These are phyloP conservation scores for Aplocera efformata DNA, from an alignment of 2,888 invertebrate genomes.

Conservation along the genomic window DNA sequence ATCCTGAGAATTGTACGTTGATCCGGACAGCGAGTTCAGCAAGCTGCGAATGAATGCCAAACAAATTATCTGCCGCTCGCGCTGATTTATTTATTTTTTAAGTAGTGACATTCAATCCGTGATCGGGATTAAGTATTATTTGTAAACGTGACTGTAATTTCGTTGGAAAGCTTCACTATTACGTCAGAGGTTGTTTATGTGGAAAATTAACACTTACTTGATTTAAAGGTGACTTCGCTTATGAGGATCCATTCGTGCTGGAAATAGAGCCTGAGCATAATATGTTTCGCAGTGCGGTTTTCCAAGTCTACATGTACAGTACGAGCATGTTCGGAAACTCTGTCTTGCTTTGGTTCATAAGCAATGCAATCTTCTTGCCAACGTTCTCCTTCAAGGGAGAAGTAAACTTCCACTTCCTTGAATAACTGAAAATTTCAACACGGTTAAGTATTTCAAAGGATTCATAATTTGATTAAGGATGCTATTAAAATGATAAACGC, in stretches of 20 bases:
- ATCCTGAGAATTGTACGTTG: slow-evolving; percentile 44
- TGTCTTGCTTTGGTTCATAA: slow-evolving; percentile 80
- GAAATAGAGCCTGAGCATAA: slow-evolving; percentile 88
- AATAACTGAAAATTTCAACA: slow-evolving; percentile 82
- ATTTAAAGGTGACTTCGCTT: slow-evolving; percentile 92
- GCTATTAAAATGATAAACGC: background rate
- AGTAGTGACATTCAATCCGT: slow-evolving; percentile 30
- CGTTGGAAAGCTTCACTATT: background rate
- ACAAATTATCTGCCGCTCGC: slow-evolving; percentile 45
- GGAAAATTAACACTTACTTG: slow-evolving; percentile 77
- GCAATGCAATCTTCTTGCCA: slow-evolving; percentile 85
- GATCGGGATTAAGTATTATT: slow-evolving; percentile 14
- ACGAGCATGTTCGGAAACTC: slow-evolving; percentile 78
- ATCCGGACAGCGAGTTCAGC: slow-evolving; percentile 43
- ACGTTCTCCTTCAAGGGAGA: slow-evolving; percentile 88
- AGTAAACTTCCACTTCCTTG: slow-evolving; percentile 86
- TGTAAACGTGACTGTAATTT: slow-evolving; percentile 15
- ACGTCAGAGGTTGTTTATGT: slow-evolving; percentile 1
- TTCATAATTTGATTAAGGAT: too few relatives aligned
- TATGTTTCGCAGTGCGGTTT: slow-evolving; percentile 86
- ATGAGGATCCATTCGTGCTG: slow-evolving; percentile 92
- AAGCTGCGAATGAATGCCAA: slow-evolving; percentile 42
- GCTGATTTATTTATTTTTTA: slow-evolving; percentile 43
- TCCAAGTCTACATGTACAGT: slow-evolving; percentile 87
- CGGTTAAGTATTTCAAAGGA: background rate